Evolutionary conservation across 2,113 vertebrate species (phyloP).

Genomic region (Hucho hucho): DNA sequence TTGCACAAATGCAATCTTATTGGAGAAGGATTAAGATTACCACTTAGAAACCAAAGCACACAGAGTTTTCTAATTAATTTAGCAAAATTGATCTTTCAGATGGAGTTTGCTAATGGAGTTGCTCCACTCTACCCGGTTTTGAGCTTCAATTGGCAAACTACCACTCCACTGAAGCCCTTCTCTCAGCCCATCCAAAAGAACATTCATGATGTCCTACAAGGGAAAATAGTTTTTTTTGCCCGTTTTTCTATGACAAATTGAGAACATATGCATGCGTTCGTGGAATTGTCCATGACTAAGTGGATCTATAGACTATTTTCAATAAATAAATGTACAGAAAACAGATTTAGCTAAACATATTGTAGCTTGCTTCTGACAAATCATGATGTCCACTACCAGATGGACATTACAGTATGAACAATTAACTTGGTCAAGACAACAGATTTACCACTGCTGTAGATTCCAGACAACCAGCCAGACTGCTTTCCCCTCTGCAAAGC

Average conservation of each 20-base stretch:
- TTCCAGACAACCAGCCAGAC: too few relatives aligned
- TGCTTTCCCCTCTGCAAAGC: too few relatives aligned
- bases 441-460: too few relatives aligned
- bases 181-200: neutral
- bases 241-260: neutral
- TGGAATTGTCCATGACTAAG: too few relatives aligned
- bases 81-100: conserved; percentile 56
- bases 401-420: too few relatives aligned
- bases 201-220: neutral
- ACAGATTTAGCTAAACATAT: too few relatives aligned
- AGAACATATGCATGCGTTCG: too few relatives aligned
- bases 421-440: too few relatives aligned
- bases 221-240: neutral
- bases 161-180: neutral
- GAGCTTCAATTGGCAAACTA: neutral
- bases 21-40: conserved; percentile 52
- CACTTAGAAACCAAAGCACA: conserved; percentile 31
- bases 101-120: conserved; percentile 51
- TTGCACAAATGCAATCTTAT: conserved; percentile 47
- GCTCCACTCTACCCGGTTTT: conserved; percentile 6
- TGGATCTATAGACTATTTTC: too few relatives aligned
- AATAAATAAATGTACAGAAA: too few relatives aligned
- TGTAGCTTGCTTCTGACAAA: too few relatives aligned
- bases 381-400: too few relatives aligned
- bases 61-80: conserved; percentile 41